These are phyloP conservation scores for Cuculus canorus DNA, from an alignment of 2,797 vertebrate genomes.

Conservation along the genomic window DNA sequence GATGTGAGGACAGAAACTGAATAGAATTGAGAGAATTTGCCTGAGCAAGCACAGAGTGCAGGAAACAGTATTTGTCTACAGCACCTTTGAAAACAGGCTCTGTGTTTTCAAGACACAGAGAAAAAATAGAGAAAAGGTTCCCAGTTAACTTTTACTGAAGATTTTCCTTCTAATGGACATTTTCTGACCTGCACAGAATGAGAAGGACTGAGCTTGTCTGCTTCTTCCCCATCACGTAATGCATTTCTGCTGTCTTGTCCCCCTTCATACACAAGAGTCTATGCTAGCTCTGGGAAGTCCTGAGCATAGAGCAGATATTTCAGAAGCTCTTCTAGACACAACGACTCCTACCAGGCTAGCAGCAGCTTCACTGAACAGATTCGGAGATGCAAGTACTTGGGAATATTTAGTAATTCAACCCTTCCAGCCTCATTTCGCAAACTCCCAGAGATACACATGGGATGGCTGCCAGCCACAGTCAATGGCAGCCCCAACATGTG, in stretches of 20 bases:
- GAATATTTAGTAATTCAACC: not conserved
- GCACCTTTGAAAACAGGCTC: not conserved
- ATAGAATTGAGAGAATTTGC: too few species aligned
- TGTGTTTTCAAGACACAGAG: not conserved
- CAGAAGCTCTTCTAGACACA: not conserved
- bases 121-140: not conserved
- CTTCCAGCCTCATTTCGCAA: not conserved
- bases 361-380: not conserved
- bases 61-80: not conserved
- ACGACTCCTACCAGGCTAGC: not conserved
- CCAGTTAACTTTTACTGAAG: not conserved
- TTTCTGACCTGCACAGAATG: not conserved
- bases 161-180: not conserved
- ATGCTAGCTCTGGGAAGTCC: not conserved
- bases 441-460: not conserved
- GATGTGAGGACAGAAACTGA: not conserved
- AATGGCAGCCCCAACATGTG: not conserved
- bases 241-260: not conserved
- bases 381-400: not conserved
- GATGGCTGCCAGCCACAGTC: not conserved
- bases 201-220: not conserved
- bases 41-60: not conserved
- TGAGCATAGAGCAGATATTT: not conserved
- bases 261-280: accelerated
- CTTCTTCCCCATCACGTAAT: not conserved